Evolutionary conservation across 1,140 invertebrate genomes (phyloP).

Genomic region (Ceratosolen solmsi): DNA sequence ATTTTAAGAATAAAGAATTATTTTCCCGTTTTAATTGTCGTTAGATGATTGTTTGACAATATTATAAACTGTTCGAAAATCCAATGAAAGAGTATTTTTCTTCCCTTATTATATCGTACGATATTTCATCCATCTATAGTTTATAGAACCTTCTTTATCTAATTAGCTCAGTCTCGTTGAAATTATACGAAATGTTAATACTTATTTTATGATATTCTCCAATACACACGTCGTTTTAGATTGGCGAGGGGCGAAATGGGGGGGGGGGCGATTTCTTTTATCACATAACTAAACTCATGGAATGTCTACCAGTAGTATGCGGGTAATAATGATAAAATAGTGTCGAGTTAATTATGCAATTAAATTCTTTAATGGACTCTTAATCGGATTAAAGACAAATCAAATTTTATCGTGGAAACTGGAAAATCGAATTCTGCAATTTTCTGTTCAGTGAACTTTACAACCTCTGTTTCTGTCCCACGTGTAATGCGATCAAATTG

Average conservation of each 20-base stretch:
- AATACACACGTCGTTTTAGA: too few relatives aligned
- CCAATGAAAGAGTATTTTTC: slow-evolving; percentile 24
- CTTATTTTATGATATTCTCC: neutral
- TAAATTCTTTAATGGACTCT: slow-evolving; percentile 42
- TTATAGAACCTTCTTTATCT: too few relatives aligned
- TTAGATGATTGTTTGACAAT: neutral
- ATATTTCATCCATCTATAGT: neutral
- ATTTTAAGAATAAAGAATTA: neutral
- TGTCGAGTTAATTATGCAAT: slow-evolving; percentile 27
- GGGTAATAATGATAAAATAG: neutral
- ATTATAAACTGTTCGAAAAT: neutral
- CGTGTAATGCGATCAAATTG: neutral
- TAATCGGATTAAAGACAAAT: slow-evolving; percentile 37
- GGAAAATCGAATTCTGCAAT: slow-evolving; percentile 39
- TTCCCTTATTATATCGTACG: too few relatives aligned
- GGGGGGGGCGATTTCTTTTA: too few relatives aligned
- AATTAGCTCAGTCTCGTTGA: too few relatives aligned
- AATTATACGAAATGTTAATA: too few relatives aligned
- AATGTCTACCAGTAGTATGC: neutral
- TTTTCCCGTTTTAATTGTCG: neutral
- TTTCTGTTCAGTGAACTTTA: slow-evolving; percentile 8
- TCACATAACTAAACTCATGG: neutral
- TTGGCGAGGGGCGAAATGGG: neutral
- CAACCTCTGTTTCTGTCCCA: neutral
- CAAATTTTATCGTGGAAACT: neutral